A percentile compares a stretch with the other conserved stretches of the same genome.
These are phyloP conservation scores for Lepidochitona cinerea DNA, from an alignment of 2,888 invertebrate species.

Conservation along the genomic window DNA sequence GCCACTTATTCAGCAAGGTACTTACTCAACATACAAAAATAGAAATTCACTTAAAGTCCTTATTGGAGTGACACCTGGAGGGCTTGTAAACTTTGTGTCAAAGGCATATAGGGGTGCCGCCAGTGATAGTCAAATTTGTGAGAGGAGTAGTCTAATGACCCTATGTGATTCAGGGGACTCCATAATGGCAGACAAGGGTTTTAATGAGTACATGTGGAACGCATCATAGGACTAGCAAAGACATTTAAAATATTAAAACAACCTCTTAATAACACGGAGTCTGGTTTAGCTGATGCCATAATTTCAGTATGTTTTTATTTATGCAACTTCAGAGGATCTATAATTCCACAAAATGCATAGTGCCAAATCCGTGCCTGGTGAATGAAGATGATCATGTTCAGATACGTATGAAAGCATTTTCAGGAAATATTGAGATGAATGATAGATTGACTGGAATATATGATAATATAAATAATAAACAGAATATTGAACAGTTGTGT, in stretches of 20 bases:
- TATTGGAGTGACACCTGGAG: constrained; percentile 21
- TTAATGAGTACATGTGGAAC: constrained; percentile 35
- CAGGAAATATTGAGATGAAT: no score
- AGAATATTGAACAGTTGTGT: no score
- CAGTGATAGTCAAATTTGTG: constrained; percentile 35
- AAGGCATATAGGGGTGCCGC: constrained; percentile 30
- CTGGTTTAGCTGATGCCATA: no score
- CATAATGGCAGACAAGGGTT: constrained; percentile 31
- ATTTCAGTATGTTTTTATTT: no score
- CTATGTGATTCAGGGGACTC: constrained; percentile 31
- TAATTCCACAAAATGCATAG: no score
- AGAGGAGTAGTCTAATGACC: constrained; percentile 17
- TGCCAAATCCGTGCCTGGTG: no score
- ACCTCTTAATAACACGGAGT: no score
- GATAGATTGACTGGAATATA: no score
- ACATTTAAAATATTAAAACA: constrained; percentile 33
- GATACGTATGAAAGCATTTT: no score
- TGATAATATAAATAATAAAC: no score
- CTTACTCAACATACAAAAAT: constrained; percentile 25
- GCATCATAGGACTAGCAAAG: constrained; percentile 35
- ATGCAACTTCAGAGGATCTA: no score
- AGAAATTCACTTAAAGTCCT: constrained; percentile 20
- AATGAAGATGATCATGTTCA: no score
- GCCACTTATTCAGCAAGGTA: constrained; percentile 22
- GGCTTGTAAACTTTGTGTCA: constrained; percentile 13